A percentile compares a stretch with the other conserved stretches of the same genome.
phyloP scores from a whole-genome alignment of 2,113 vertebrate species.

The Budorcas taxicolor region DNA sequence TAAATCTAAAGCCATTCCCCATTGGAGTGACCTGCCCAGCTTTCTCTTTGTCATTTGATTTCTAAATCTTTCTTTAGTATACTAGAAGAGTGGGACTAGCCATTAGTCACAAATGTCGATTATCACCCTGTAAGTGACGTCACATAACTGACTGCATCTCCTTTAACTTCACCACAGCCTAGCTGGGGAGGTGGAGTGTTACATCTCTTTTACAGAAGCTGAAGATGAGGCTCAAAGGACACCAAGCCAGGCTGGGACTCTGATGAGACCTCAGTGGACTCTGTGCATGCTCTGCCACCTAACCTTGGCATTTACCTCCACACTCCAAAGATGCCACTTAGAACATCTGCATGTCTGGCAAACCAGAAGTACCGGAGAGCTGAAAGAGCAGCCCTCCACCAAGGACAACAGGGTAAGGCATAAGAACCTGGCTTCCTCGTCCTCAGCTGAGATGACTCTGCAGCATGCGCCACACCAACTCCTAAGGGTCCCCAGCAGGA shows the following conservation, averaged over 20 bases:
- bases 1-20: neutral
- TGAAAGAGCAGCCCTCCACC: neutral
- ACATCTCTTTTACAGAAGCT: neutral
- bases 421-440: neutral
- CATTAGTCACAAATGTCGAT: neutral
- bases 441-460: neutral
- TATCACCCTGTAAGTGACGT: neutral
- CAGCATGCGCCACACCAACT: accelerated
- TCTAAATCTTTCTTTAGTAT: constrained; percentile 49
- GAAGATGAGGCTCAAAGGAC: neutral
- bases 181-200: neutral
- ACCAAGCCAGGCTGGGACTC: neutral
- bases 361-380: neutral
- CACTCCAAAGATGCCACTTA: neutral
- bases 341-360: neutral
- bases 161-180: neutral
- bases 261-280: neutral
- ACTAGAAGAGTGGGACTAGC: neutral
- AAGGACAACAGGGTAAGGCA: neutral
- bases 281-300: neutral
- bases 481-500: neutral
- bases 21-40: neutral
- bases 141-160: neutral
- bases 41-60: constrained; percentile 39
- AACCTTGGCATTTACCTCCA: neutral